These are phyloP conservation scores for Sciurus niger DNA, from an alignment of 2,113 vertebrate species.

Conservation along the genomic window DNA sequence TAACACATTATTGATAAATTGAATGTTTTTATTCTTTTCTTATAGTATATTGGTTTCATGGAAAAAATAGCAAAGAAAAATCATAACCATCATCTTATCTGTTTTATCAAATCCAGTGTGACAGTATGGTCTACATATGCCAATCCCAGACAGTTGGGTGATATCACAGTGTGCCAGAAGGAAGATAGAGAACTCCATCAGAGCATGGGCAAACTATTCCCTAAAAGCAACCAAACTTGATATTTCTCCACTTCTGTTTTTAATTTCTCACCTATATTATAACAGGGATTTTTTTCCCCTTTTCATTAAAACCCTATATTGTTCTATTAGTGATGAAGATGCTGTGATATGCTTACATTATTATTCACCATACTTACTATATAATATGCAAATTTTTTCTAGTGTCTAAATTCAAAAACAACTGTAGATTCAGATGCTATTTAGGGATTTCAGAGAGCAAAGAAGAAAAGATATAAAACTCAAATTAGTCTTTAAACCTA, in stretches of 20 bases:
- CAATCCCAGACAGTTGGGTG: slow-evolving; percentile 72
- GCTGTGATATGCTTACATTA: neutral
- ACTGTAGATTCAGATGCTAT: slow-evolving; percentile 55
- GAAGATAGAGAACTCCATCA: slow-evolving; percentile 66
- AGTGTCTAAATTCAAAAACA: slow-evolving; percentile 73
- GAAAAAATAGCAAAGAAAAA: slow-evolving; percentile 49
- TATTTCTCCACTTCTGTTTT: slow-evolving; percentile 45
- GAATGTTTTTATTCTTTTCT: slow-evolving; percentile 28
- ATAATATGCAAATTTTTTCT: slow-evolving; percentile 41
- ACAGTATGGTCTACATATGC: slow-evolving; percentile 56
- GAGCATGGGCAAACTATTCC: neutral
- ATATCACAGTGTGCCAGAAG: slow-evolving; percentile 51
- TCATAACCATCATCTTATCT: slow-evolving; percentile 1
- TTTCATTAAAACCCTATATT: neutral
- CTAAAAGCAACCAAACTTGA: slow-evolving; percentile 50
- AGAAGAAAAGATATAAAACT: slow-evolving; percentile 67
- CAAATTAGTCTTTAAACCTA: slow-evolving; percentile 65
- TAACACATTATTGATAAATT: slow-evolving; percentile 22
- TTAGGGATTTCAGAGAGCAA: slow-evolving; percentile 61
- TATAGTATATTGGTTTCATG: slow-evolving; percentile 2
- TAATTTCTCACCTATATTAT: slow-evolving; percentile 27
- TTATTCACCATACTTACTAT: neutral
- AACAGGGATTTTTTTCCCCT: slow-evolving; percentile 8
- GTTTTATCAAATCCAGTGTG: slow-evolving; percentile 74
- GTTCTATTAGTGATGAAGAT: neutral